Base-by-base conservation (phyloP, 2,797 vertebrate genomes). In the Amblyopsis hoosieri region DNA sequence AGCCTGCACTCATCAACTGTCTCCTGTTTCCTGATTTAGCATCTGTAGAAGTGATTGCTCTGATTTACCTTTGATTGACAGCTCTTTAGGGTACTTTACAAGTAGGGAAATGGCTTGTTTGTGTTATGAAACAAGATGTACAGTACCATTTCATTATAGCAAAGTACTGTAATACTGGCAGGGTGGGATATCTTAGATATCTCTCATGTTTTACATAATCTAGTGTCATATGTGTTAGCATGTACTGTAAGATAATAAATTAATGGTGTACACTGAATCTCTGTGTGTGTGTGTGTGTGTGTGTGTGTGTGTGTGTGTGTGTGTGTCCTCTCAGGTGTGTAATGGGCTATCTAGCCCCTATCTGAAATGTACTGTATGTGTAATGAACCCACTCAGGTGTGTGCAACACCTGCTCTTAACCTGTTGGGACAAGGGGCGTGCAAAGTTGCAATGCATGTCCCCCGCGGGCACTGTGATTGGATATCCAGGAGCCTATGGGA, bases 351-450 rank as follows among this genome's bases (percentile, higher is more conserved):
- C 33, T 37, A 9, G 33, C 33, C 33, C 33, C 6, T 3, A 37
- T 37, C 33, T 7, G 33, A 37, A 76, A 83, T 82, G 69, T 17
- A 17, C 17, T 17, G 17, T 80, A 68, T 53, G 49, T 58, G 71
- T 77, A 79, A 85, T 85, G 71, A 75, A 76, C 29, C 82, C 74
- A 83, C 51, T 84, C 72, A 88, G 76, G 75, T 86, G 82, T 80
- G 66, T 66, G 47, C 71, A 74, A 82, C 67, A 69, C 82, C 86
- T 88, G 86, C 81, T 87, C 57, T 12, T 12, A 73, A 79, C 86
- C 64, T 90, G 87, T 80, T 45, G 55, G 63, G 69, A 84, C 82
- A 83, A 64, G 66, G 64, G 76, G 13, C 62, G 70, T 9, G 1
- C 31, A 72, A 70, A 84, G 76, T 54, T 80, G 77, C 60, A 69